Conservation (phyloP, 2,797 vertebrate genomes). For the Periparus ater region DNA sequence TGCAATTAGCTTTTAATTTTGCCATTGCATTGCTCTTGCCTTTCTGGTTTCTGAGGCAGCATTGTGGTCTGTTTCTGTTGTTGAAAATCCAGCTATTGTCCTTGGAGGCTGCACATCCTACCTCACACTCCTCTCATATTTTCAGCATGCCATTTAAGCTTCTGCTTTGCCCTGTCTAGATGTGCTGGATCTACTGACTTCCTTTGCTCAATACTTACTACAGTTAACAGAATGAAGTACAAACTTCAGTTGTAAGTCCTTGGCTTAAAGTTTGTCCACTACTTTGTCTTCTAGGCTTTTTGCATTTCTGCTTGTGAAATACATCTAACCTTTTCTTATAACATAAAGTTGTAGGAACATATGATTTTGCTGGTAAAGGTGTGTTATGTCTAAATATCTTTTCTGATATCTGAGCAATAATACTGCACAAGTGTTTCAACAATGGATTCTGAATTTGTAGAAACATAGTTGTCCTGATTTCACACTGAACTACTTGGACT, state of each 20-base stretch:
- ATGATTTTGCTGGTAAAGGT: neutral
- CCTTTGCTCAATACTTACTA: neutral
- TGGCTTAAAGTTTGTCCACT: neutral
- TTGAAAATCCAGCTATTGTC: neutral
- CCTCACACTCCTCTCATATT: neutral
- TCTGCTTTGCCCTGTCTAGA: neutral
- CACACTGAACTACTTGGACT: neutral
- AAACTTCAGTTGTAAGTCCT: neutral
- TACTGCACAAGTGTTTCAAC: neutral
- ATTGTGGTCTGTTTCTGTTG: neutral
- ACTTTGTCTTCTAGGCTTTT: neutral
- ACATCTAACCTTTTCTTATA: neutral
- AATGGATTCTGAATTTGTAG: neutral
- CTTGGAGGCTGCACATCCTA: neutral
- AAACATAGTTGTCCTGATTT: neutral
- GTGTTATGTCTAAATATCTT: neutral
- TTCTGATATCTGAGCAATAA: neutral
- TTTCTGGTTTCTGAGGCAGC: neutral
- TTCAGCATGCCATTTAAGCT: neutral
- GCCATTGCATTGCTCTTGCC: neutral
- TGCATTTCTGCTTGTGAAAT: neutral
- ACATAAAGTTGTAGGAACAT: neutral
- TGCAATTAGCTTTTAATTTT: conserved; percentile 13
- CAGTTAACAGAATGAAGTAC: neutral
- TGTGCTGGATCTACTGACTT: neutral